Evolutionary conservation across 1,140 invertebrate genomes (phyloP).

Genomic region (Paraescarpia echinospica): DNA sequence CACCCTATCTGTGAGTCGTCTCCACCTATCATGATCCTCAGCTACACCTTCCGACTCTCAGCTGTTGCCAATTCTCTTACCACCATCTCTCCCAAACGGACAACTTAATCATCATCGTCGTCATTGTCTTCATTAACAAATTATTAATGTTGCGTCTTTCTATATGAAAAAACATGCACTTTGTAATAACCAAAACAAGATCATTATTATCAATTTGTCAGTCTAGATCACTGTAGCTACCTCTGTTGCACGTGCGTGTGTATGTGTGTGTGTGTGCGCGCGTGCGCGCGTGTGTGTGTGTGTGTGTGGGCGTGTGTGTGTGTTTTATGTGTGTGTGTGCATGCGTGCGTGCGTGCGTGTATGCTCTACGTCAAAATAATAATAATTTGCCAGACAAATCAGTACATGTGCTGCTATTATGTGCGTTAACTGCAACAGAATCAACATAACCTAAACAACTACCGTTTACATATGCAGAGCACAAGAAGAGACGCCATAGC

Average conservation of each 20-base stretch:
- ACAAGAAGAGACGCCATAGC: background rate
- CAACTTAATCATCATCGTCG: too few species aligned
- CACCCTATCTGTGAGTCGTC: too few species aligned
- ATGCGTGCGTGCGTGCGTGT: too few species aligned
- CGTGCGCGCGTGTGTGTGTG: too few species aligned
- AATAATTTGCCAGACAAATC: background rate
- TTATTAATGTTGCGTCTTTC: background rate
- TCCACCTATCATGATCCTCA: too few species aligned
- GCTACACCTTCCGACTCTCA: too few species aligned
- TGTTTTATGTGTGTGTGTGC: too few species aligned
- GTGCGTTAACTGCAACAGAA: background rate
- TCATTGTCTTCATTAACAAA: background rate
- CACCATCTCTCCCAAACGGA: too few species aligned
- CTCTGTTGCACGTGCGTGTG: too few species aligned
- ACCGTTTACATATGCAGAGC: background rate
- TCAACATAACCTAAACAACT: background rate
- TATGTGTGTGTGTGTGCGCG: too few species aligned
- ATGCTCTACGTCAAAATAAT: background rate
- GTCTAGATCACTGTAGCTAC: background rate
- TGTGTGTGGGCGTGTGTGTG: too few species aligned
- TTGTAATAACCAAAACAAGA: background rate
- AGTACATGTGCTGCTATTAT: background rate
- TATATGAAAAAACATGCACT: background rate
- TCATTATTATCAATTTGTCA: background rate
- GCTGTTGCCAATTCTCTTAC: too few species aligned